Conservation (phyloP, 2,888 invertebrate genomes). For the Hirtodrosophila trivittata region DNA sequence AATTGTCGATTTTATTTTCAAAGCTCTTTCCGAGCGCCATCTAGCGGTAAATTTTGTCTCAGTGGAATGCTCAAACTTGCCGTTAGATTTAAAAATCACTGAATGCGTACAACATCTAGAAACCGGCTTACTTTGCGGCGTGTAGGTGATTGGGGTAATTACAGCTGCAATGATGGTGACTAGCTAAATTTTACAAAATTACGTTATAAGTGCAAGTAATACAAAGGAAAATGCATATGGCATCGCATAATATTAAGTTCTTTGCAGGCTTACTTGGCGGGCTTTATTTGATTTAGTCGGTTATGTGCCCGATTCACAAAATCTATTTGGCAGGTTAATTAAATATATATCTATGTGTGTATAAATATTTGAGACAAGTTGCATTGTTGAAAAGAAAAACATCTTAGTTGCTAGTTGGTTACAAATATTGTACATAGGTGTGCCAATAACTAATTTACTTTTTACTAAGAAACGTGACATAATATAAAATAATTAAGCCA, state of each 20-base stretch:
- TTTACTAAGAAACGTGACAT: too few species aligned
- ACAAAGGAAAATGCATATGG: neutral
- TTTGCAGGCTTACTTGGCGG: neutral
- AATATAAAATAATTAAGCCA: too few species aligned
- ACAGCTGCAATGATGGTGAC: neutral
- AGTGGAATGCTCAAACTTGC: too few species aligned
- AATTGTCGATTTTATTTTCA: neutral
- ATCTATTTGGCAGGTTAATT: constrained; percentile 1
- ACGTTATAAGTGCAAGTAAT: neutral
- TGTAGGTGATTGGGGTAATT: too few species aligned
- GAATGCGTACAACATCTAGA: too few species aligned
- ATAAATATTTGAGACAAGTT: too few species aligned
- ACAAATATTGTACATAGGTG: too few species aligned
- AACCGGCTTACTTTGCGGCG: too few species aligned
- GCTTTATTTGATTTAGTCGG: neutral
- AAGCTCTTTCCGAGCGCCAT: neutral
- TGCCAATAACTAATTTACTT: too few species aligned
- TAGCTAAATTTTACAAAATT: constrained; percentile 8
- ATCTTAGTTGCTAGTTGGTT: too few species aligned
- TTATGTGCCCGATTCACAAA: neutral
- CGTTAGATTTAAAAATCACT: neutral
- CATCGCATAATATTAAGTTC: constrained; percentile 2
- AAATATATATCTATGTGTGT: too few species aligned
- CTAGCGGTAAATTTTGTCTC: neutral
- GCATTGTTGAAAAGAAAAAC: too few species aligned